Conservation (phyloP, 2,797 vertebrate genomes). For the Hemitrygon akajei region DNA sequence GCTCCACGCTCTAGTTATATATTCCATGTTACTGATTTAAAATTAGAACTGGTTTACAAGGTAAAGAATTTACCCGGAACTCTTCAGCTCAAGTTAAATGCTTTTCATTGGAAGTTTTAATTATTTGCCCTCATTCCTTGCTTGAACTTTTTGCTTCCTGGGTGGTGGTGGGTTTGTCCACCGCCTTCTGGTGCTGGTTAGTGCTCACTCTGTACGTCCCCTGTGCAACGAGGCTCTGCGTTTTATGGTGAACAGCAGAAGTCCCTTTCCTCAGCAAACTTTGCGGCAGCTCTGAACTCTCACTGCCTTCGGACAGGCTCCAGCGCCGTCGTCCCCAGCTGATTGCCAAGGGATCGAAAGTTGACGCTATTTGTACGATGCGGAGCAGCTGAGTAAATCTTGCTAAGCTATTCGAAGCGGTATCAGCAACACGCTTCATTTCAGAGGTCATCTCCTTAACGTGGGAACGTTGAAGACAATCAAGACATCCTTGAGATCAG, state of each 20-base stretch:
- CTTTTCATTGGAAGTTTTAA: not conserved
- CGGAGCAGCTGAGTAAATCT: not conserved
- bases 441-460: not conserved
- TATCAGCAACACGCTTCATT: not conserved
- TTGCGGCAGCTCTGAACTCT: not conserved
- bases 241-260: too few species aligned
- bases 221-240: too few species aligned
- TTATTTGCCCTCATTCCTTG: not conserved
- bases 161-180: not conserved
- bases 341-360: not conserved
- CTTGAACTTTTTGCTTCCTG: not conserved
- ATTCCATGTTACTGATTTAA: not conserved
- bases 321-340: too few species aligned
- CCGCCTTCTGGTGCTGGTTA: not conserved
- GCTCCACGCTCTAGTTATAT: not conserved
- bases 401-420: not conserved
- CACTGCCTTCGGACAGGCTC: not conserved
- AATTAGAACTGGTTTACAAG: not conserved
- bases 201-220: too few species aligned
- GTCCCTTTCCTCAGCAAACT: not conserved
- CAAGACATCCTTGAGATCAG: not conserved
- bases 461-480: not conserved
- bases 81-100: not conserved
- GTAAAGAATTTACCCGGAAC: not conserved
- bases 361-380: not conserved